These are phyloP conservation scores for Syrrhaptes paradoxus DNA, from an alignment of 2,113 vertebrate species.

Conservation along the genomic window DNA sequence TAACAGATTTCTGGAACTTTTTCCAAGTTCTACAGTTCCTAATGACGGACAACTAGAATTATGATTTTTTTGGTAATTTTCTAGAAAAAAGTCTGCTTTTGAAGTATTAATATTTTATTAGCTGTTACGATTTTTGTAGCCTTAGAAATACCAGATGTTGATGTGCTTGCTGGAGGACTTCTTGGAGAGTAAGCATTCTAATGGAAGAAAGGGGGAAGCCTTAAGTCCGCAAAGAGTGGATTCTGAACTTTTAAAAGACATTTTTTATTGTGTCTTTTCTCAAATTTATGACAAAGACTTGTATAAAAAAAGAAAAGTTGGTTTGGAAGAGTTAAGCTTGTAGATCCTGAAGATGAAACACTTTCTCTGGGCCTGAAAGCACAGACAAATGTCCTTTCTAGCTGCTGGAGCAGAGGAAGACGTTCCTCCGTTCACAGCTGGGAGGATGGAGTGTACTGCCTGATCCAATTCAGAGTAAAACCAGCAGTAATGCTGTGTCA, in stretches of 20 bases:
- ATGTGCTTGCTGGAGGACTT: background rate
- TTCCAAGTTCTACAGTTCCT: background rate
- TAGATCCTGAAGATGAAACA: background rate
- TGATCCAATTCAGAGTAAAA: background rate
- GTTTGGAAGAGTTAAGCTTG: background rate
- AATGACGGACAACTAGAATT: background rate
- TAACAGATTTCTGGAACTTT: background rate
- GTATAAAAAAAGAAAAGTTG: background rate
- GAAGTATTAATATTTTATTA: background rate
- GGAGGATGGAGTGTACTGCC: background rate
- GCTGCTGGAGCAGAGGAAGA: background rate
- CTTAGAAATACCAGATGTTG: background rate
- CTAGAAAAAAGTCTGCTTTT: background rate
- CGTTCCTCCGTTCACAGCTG: rapidly evolving
- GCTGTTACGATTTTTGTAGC: background rate
- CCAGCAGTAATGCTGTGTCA: background rate
- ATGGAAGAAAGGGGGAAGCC: background rate
- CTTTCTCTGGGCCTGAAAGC: background rate
- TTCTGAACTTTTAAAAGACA: background rate
- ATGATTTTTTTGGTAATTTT: background rate
- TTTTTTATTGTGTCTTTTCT: background rate
- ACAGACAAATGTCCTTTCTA: background rate
- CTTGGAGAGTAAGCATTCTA: background rate
- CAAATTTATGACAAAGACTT: background rate
- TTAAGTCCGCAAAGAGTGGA: background rate